phyloP scores from a whole-genome alignment of 2,113 vertebrate genomes.

The Tragelaphus strepsiceros region DNA sequence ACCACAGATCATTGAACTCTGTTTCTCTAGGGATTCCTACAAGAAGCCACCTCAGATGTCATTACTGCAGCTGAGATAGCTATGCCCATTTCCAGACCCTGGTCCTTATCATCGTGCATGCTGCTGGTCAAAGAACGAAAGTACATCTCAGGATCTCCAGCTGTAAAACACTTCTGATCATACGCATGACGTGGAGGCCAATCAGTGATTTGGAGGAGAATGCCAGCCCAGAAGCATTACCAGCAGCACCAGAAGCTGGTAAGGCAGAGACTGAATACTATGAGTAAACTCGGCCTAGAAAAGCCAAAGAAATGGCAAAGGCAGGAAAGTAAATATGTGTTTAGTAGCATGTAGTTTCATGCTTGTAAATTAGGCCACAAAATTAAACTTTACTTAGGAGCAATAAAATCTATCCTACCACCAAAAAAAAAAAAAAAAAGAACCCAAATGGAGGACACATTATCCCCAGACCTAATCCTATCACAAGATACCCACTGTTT shows the following conservation, averaged over 20 bases:
- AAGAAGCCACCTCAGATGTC: neutral
- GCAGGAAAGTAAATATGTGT: neutral
- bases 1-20: neutral
- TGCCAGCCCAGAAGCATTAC: neutral
- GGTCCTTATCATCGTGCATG: neutral
- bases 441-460: neutral
- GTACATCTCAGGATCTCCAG: neutral
- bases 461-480: neutral
- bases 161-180: neutral
- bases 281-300: neutral
- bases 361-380: constrained; percentile 20
- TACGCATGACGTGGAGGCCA: neutral
- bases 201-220: neutral
- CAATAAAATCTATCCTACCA: neutral
- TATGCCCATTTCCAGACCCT: neutral
- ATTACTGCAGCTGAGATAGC: neutral
- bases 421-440: neutral
- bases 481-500: constrained; percentile 1
- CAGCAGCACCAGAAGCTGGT: neutral
- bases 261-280: neutral
- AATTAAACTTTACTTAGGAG: constrained; percentile 24
- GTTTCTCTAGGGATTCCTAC: neutral
- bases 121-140: neutral
- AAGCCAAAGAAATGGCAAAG: neutral
- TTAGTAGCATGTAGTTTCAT: neutral